Evolutionary conservation across 1,140 invertebrate genomes (phyloP), one percentile per base, ranked within the genome.

Genomic region (Drosophila setifemur): DNA sequence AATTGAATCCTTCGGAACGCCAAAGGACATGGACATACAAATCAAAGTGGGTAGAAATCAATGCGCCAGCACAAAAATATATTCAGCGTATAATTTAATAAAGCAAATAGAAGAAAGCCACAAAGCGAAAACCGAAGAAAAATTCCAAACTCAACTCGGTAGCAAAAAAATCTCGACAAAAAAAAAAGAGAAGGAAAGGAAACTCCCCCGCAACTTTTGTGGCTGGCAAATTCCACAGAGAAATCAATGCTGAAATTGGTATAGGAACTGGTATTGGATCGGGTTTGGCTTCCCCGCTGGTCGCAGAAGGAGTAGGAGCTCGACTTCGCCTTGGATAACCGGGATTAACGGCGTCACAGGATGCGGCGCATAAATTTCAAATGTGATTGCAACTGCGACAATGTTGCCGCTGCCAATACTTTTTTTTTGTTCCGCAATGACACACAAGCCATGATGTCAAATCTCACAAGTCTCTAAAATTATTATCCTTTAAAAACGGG

Each of bases 1-100:
- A n/a, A n/a, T n/a, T n/a, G n/a, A n/a, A n/a, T n/a, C n/a, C n/a
- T n/a, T n/a, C n/a, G 43, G 71, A 86, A 73, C 76, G 75, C 81
- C 81, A 81, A 81, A 73, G 75, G 75, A 86, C 82, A 76, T 85
- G 81, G 75, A 86, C 82, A 76, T 86, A 69, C 66, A 79, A 75
- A 73, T 86, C 81, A 67, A 85, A 82, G 79, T 83, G 77, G 79
- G 61, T 66, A 64, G 71, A 79, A 88, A 88, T 83, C 78, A 88
- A 88, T 88, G 83, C 83, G 60, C 75, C 58, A 71, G 79, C 61
- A 73, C 61, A 74, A 61, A 77, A 88, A 88, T 88, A 88, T 88
- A 88, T 88, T 88, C 86, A 88, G 86, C 86, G 86, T 86, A 86
- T 88, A 88, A 88, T 88, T 88, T 88, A 88, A 88, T 88, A 88